Evolutionary conservation across 64 coral and sea anemone species (phyloP).

Genomic region (Catalaphyllia jardinei): DNA sequence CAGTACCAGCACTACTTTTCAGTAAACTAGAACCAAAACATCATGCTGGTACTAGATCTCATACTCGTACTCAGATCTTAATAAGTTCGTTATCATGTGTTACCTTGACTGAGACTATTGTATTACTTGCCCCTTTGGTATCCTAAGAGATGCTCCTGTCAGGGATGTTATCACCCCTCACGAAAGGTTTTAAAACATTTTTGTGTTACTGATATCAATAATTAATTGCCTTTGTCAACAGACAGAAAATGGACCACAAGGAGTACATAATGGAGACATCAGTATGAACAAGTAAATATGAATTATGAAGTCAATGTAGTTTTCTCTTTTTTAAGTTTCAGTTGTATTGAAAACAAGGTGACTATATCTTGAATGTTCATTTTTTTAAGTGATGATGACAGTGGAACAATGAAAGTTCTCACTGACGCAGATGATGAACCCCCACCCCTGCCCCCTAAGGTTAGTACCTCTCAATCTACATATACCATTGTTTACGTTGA

Average conservation of each 20-base stretch:
- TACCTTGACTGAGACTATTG: too few relatives aligned
- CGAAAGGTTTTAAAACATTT: too few relatives aligned
- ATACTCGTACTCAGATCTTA: too few relatives aligned
- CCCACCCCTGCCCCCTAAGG: constrained; percentile 50
- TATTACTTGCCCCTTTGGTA: too few relatives aligned
- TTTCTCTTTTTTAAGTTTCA: background rate
- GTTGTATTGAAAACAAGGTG: background rate
- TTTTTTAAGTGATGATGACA: constrained; percentile 45
- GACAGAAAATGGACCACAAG: constrained; percentile 17
- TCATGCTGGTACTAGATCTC: too few relatives aligned
- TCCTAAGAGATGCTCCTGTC: too few relatives aligned
- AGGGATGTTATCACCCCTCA: background rate
- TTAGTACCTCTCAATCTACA: background rate
- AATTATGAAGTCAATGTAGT: too few relatives aligned
- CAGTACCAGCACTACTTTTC: too few relatives aligned
- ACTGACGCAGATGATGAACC: constrained; percentile 61
- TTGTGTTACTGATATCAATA: background rate
- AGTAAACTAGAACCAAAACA: too few relatives aligned
- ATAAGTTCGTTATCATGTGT: too few relatives aligned
- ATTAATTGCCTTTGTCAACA: background rate
- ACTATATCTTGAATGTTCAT: background rate
- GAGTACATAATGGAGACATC: background rate
- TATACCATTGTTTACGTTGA: too few relatives aligned
- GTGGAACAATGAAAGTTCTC: constrained; percentile 74
- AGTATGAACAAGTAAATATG: constrained; percentile 7